Conservation (phyloP, 1,140 invertebrate species). For the Uloborus diversus region DNA sequence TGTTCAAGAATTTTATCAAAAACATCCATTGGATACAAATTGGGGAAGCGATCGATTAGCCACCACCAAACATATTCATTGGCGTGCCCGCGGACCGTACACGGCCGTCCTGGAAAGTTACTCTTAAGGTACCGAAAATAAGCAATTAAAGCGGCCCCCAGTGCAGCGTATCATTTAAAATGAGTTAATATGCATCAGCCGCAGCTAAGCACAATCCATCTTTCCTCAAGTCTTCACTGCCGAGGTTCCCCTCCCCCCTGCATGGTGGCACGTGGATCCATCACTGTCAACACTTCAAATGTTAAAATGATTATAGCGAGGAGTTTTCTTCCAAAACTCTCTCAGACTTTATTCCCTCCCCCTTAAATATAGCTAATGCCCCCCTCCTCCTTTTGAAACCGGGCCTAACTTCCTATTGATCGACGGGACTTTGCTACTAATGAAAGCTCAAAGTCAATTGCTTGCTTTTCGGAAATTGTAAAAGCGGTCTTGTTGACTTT, state of each 20-base stretch:
- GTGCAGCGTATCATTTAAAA: conserved; percentile 53
- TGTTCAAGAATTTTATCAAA: conserved; percentile 22
- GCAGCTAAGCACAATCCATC: conserved; percentile 42
- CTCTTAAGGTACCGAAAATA: conserved; percentile 40
- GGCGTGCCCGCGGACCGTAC: conserved; percentile 3
- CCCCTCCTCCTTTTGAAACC: neutral
- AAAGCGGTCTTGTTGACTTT: conserved; percentile 50
- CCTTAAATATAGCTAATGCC: conserved; percentile 36
- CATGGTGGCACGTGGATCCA: conserved; percentile 22
- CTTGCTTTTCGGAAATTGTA: conserved; percentile 38
- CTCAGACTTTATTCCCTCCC: conserved; percentile 13
- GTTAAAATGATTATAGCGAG: conserved; percentile 57
- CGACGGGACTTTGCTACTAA: conserved; percentile 20
- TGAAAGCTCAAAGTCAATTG: conserved; percentile 51
- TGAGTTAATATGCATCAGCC: conserved; percentile 56
- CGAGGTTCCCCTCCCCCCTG: neutral
- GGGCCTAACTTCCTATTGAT: conserved; percentile 40
- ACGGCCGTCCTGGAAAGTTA: no score
- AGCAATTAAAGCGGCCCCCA: conserved; percentile 46
- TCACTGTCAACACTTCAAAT: conserved; percentile 57
- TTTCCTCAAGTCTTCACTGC: conserved; percentile 35
- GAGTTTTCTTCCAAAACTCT: conserved; percentile 49
- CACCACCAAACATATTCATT: conserved; percentile 26
- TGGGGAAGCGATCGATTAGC: conserved; percentile 29
- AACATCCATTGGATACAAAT: conserved; percentile 50